Base-by-base conservation (phyloP, 2,797 vertebrate species). In the Lacerta viridis region DNA sequence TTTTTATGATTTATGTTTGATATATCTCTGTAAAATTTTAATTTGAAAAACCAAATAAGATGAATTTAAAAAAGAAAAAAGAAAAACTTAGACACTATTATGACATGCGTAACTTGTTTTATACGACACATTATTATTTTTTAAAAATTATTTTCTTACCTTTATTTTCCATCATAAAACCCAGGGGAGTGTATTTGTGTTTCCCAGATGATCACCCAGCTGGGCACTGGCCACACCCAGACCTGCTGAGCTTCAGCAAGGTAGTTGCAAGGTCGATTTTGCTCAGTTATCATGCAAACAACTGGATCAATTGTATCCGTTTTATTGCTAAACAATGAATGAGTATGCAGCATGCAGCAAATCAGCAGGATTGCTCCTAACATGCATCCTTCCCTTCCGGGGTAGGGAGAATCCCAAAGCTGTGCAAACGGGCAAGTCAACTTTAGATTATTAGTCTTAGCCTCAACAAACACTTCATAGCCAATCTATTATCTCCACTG, bases 401-500 rank as follows among this genome's bases (percentile, higher is more conserved):
- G 46, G 7, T 18, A 13, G 41, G 4, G 43, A n/a, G 50, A 46
- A 94, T 88, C 91, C 87, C 94, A 94, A 94, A 90, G 7, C 92
- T 93, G 76, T 85, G 79, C 85, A 94, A 95, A 90, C 81, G 93
- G 89, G 87, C 86, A 95, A 55, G 94, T 89, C 87, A 94, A 88
- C 59, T 84, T 94, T 69, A 94, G 94, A 96, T 95, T 94, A 94
- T 94, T 92, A 89, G 90, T 64, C 90, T 95, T 89, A 92, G 79
- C 92, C 85, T 90, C 89, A 87, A 91, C 71, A 93, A 90, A 94
- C 80, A 85, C 85, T 94, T 95, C 81, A 81, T 85, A 87, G 88
- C 92, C 83, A 95, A 95, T 94, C 90, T 95, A 89, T 85, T 91
- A 87, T 96, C 96, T 96, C 95, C 93, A 93, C 89, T 80, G 92